These are phyloP conservation scores for Brachionus plicatilis DNA, from an alignment of 1,140 invertebrate species.

Conservation along the genomic window DNA sequence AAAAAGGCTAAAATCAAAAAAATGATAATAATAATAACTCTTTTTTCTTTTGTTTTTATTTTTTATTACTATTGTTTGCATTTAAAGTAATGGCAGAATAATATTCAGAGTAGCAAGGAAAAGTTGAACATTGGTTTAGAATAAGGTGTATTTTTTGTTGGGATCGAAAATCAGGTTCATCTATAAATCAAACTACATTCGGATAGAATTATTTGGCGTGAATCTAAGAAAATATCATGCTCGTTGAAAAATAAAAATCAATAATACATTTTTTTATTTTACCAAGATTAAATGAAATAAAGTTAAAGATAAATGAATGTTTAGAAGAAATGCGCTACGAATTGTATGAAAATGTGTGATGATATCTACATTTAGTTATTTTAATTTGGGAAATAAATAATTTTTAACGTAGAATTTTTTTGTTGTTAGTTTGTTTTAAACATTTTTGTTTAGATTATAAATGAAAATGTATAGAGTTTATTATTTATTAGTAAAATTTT, in stretches of 20 bases:
- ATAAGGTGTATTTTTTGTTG: too few relatives aligned
- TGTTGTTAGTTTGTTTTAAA: not conserved
- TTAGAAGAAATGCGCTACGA: constrained; percentile 39
- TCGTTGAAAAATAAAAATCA: not conserved
- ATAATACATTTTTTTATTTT: not conserved
- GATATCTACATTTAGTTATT: not conserved
- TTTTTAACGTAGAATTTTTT: not conserved
- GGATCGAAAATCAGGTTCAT: too few relatives aligned
- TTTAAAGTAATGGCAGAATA: too few relatives aligned
- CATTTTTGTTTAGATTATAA: not conserved
- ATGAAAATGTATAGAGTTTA: not conserved
- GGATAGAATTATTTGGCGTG: not conserved
- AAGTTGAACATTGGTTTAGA: too few relatives aligned
- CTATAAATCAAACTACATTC: not conserved
- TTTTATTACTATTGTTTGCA: too few relatives aligned
- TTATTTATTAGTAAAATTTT: not conserved
- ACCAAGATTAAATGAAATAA: constrained; percentile 34
- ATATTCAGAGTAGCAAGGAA: too few relatives aligned
- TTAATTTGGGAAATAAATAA: not conserved
- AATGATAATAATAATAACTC: too few relatives aligned
- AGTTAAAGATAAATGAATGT: constrained; percentile 34
- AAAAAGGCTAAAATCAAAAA: too few relatives aligned
- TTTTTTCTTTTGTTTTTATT: too few relatives aligned
- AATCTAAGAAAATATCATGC: not conserved
- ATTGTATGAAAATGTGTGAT: constrained; percentile 18